A percentile compares a stretch with the other conserved stretches of the same genome.
Conservation (phyloP, 1,140 invertebrate genomes). For the Macrobrachium rosenbergii region DNA sequence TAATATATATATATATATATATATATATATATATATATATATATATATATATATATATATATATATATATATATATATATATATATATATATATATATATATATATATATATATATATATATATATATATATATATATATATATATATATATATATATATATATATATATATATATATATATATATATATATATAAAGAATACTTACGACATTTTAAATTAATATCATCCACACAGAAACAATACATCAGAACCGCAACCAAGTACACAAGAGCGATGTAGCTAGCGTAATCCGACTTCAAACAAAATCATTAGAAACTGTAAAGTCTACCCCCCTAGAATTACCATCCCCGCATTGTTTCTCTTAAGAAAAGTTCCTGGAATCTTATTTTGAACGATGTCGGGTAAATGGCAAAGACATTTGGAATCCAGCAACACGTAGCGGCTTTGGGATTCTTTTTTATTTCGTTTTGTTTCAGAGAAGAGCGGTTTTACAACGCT, state of each 20-base stretch:
- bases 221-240: neutral
- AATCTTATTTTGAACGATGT: no score
- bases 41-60: neutral
- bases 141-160: neutral
- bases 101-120: neutral
- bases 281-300: no score
- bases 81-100: neutral
- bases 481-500: no score
- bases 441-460: no score
- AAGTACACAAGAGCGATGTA: no score
- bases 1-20: conserved; percentile 8
- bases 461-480: no score
- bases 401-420: no score
- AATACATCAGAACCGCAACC: neutral
- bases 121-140: conserved; percentile 19
- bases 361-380: no score
- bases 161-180: neutral
- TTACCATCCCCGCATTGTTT: no score
- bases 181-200: neutral
- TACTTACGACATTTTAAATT: neutral
- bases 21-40: conserved; percentile 6
- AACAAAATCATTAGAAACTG: no score
- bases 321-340: no score
- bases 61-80: neutral
- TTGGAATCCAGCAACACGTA: no score